These are phyloP conservation scores for Somateria mollissima DNA, from an alignment of 2,797 vertebrate species.

Conservation along the genomic window DNA sequence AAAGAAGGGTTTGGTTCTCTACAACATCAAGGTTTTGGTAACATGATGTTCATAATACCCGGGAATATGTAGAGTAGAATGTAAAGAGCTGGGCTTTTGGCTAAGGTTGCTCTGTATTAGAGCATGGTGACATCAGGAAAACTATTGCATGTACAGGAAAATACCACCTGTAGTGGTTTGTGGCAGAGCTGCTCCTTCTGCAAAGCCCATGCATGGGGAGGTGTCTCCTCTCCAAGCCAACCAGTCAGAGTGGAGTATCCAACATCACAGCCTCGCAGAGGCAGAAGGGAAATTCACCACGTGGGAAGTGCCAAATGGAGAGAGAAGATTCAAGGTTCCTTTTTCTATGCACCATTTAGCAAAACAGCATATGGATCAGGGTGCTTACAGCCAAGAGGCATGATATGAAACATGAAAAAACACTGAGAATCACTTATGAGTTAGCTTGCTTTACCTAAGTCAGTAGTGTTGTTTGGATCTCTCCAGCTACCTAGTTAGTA, in stretches of 20 bases:
- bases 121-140: background rate
- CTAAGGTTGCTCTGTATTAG: background rate
- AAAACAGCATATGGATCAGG: background rate
- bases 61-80: background rate
- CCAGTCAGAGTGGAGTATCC: background rate
- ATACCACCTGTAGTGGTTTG: background rate
- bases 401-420: background rate
- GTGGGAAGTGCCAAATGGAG: background rate
- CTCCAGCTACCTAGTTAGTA: background rate
- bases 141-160: background rate
- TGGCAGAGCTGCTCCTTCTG: background rate
- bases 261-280: background rate
- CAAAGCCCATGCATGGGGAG: background rate
- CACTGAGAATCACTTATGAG: background rate
- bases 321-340: background rate
- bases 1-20: background rate
- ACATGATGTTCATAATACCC: background rate
- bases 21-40: background rate
- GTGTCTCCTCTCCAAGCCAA: background rate
- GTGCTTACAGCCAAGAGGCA: background rate
- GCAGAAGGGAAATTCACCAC: background rate
- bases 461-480: background rate
- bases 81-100: background rate
- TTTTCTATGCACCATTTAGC: background rate
- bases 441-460: background rate